Evolutionary conservation across 2,888 invertebrate species (phyloP).

Genomic region (Spisula solida): DNA sequence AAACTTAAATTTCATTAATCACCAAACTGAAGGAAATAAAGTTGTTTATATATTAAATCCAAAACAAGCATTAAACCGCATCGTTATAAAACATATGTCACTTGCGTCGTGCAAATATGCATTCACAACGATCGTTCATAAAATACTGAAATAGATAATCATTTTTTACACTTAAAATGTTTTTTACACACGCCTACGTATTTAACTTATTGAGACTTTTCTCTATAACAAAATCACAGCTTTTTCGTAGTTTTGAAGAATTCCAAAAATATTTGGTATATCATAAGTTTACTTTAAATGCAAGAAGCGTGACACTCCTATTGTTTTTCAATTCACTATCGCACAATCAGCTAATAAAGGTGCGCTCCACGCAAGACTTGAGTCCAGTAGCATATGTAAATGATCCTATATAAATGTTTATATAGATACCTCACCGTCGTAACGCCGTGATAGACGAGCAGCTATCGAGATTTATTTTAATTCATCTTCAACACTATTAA

Average conservation of each 20-base stretch:
- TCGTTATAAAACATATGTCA: not conserved
- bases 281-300: not conserved
- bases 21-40: not conserved
- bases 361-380: constrained; percentile 32
- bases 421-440: not conserved
- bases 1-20: not conserved
- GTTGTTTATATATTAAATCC: not conserved
- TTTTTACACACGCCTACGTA: not conserved
- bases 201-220: not conserved
- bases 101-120: not conserved
- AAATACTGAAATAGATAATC: no score
- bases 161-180: no score
- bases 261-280: not conserved
- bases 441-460: not conserved
- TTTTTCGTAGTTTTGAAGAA: not conserved
- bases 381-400: constrained; percentile 32
- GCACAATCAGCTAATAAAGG: constrained; percentile 26
- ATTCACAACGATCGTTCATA: not conserved
- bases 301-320: constrained; percentile 22
- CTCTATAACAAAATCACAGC: not conserved
- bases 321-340: constrained; percentile 30
- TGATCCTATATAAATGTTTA: not conserved
- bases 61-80: constrained; percentile 3
- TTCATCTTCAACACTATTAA: not conserved
- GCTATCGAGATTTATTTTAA: constrained; percentile 6